phyloP scores from a whole-genome alignment of 1,140 invertebrate species.

The Plutomurus gul region DNA sequence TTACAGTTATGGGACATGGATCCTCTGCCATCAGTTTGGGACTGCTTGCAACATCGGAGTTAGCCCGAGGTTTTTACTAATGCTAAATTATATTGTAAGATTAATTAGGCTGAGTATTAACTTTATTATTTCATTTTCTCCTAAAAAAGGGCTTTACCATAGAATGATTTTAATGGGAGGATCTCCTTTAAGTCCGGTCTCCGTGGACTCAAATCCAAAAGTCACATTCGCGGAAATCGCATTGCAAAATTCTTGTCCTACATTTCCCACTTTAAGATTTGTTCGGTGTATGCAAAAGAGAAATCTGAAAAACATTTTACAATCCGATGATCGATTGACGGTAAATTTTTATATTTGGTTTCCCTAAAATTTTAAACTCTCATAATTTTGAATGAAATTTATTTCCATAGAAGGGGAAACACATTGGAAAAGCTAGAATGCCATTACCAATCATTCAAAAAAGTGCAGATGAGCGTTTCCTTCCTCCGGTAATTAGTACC shows the following conservation, averaged over 20 bases:
- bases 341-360: conserved; percentile 6
- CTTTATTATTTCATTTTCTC: conserved; percentile 47
- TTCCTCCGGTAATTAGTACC: conserved; percentile 41
- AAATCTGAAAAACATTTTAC: not conserved
- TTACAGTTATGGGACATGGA: conserved; percentile 90
- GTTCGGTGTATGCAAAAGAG: conserved; percentile 48
- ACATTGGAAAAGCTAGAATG: conserved; percentile 33
- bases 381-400: not conserved
- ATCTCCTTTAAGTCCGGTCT: conserved; percentile 90
- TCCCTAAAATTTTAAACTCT: not conserved
- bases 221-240: conserved; percentile 60
- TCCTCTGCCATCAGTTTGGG: conserved; percentile 71
- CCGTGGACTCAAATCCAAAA: conserved; percentile 83
- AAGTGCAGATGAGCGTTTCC: conserved; percentile 37
- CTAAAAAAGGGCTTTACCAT: conserved; percentile 86
- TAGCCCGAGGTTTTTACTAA: conserved; percentile 32
- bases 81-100: not conserved
- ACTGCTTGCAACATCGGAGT: conserved; percentile 41
- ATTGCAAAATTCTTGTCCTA: conserved; percentile 66
- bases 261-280: conserved; percentile 42
- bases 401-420: conserved; percentile 33
- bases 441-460: conserved; percentile 42
- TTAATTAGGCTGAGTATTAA: not conserved
- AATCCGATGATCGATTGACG: conserved; percentile 36
- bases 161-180: conserved; percentile 93